Conservation (phyloP, 2,113 vertebrate species). For the Chlorodrepanis virens region DNA sequence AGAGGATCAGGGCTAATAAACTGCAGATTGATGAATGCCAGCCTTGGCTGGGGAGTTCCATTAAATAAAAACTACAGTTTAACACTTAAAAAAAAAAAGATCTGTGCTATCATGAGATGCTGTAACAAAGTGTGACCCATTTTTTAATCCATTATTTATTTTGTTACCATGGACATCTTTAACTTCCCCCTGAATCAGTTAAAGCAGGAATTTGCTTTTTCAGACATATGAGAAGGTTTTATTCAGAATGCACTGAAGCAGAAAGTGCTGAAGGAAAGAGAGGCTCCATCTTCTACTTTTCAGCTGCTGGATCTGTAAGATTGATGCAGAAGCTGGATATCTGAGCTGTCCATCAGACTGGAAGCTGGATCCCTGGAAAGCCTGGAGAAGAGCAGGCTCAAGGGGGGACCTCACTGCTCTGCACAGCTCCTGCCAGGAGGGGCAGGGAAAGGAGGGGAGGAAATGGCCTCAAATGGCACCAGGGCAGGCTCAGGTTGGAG, state of each 20-base stretch:
- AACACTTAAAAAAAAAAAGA: conserved; percentile 6
- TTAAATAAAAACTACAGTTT: conserved; percentile 3
- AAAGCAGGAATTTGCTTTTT: neutral
- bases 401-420: fast-evolving
- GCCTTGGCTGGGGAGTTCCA: neutral
- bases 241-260: neutral
- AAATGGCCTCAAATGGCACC: neutral
- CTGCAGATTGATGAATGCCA: neutral
- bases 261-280: neutral
- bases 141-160: conserved; percentile 34
- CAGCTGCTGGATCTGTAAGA: neutral
- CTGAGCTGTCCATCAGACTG: neutral
- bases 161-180: neutral
- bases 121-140: neutral
- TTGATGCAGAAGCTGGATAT: neutral
- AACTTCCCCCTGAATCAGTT: neutral
- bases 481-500: neutral
- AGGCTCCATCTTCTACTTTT: neutral
- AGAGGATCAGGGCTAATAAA: neutral
- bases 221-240: neutral
- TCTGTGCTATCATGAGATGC: neutral
- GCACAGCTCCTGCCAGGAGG: neutral
- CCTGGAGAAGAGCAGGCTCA: neutral
- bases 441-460: neutral
- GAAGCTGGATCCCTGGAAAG: neutral